These are phyloP conservation scores for Pararge aegeria DNA, from an alignment of 1,140 invertebrate species.

Conservation along the genomic window DNA sequence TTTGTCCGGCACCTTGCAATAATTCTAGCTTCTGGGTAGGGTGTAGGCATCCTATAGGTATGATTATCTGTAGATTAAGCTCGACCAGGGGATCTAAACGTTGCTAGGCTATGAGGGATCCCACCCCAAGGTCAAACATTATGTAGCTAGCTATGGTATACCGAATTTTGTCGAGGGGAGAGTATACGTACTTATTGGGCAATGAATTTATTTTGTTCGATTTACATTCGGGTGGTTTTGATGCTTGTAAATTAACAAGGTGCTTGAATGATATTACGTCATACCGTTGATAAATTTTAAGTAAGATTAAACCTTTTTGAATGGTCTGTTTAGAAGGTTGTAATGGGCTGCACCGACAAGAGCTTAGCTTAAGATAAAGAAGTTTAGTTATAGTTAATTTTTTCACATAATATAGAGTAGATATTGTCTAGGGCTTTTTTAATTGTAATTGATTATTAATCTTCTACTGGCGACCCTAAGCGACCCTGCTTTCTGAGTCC, in stretches of 20 bases:
- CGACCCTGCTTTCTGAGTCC: no score
- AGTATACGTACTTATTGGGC: conserved; percentile 27
- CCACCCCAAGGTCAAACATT: conserved; percentile 69
- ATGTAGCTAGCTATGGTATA: conserved; percentile 51
- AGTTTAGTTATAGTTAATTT: no score
- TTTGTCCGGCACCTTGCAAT: conserved; percentile 13
- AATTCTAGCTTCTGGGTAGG: conserved; percentile 51
- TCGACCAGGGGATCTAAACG: conserved; percentile 63
- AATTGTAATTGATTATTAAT: no score
- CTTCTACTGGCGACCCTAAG: no score
- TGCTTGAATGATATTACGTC: no score
- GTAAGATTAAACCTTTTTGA: no score
- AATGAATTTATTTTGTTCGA: conserved; percentile 29
- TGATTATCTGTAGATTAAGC: conserved; percentile 68
- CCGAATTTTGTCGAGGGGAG: conserved; percentile 35
- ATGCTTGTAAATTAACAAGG: conserved; percentile 1
- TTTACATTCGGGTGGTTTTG: conserved; percentile 20
- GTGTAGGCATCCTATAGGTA: conserved; percentile 63
- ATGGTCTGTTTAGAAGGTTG: no score
- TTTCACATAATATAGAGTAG: no score
- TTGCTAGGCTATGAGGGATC: conserved; percentile 71
- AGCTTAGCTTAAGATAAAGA: no score
- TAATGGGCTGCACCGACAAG: no score
- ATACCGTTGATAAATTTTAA: no score
- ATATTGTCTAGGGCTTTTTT: no score